Base-by-base conservation (phyloP, 2,888 invertebrate species). In the Aromia moschata region DNA sequence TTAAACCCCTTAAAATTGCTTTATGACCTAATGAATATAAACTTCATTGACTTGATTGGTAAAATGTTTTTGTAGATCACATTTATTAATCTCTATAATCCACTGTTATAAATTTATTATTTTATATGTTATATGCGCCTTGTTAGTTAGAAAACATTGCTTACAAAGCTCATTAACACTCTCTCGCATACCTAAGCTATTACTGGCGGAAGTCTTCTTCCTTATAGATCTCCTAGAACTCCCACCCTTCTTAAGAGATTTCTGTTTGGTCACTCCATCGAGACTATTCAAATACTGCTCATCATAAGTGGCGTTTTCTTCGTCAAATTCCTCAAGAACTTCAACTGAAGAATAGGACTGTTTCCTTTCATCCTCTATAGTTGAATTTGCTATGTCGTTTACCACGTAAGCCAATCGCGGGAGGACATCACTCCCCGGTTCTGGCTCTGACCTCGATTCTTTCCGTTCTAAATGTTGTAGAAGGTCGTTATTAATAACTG, bases 261-360 rank as follows among this genome's bases (percentile, higher is more conserved):
- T 74, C 9, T 68, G 64, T 73, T 79, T 84, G 78, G 86, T 87
- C 72, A 88, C 84, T 69, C 88, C 89, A 78, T 89, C 89, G 74
- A 89, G 83, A 70, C 86, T 87, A 79, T 83, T 77, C 40, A 83
- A 71, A 66, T 83, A 83, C 18, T 82, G 80, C 59, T 83, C 82
- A 45, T 59, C 52, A 17, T 41, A 25, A 2, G 12, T 14, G 9
- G 12, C 14, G 7, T 43, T 18, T 12, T 38, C 49, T 3, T 49
- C 38, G n/a, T 25, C 14, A 14, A 20, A 17, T 12, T 49, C 38
- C 7, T 49, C 38, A 10, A 38, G 7, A 12, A n/a, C 25, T 25
- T 25, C 25, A 7, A 25, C 25, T 3, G 4, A 25, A 25, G 25
- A 25, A 5, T 5, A 3, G 7, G 25, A 25, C 25, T 25, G 3